phyloP scores from a whole-genome alignment of 2,888 invertebrate species.

The Apodemia mormo region DNA sequence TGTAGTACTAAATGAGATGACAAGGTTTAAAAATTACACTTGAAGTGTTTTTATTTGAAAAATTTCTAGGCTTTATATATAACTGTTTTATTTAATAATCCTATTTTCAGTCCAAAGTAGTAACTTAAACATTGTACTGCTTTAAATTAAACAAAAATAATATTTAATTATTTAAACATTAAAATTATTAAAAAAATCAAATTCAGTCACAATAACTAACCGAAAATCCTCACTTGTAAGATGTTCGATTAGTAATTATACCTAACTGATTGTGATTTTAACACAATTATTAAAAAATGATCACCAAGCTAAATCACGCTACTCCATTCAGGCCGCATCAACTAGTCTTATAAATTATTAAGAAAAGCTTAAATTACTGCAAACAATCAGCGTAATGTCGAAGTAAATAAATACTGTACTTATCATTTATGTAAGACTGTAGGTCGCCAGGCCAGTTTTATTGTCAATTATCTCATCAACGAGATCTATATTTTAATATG shows the following conservation, averaged over 20 bases:
- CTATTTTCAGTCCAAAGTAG: background rate
- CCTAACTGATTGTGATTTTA: background rate
- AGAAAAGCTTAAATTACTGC: conserved; percentile 34
- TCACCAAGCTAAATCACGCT: background rate
- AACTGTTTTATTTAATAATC: too few relatives aligned
- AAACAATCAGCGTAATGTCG: conserved; percentile 48
- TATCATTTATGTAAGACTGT: conserved; percentile 42
- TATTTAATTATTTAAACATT: too few relatives aligned
- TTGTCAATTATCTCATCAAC: conserved; percentile 79
- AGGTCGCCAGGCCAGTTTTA: conserved; percentile 72
- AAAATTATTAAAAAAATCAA: too few relatives aligned
- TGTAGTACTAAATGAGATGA: too few relatives aligned
- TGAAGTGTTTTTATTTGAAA: too few relatives aligned
- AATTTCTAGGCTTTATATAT: too few relatives aligned
- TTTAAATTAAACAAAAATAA: too few relatives aligned
- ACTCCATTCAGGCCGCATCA: background rate
- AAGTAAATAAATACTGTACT: conserved; percentile 61
- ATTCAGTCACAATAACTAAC: too few relatives aligned
- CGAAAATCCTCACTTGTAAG: too few relatives aligned
- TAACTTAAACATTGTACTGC: background rate
- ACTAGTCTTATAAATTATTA: conserved; percentile 28
- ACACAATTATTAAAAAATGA: background rate
- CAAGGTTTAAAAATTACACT: too few relatives aligned
- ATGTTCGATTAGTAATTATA: background rate
- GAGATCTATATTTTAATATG: conserved; percentile 78